These are phyloP conservation scores for Epistrophella euchroma DNA, from an alignment of 2,888 invertebrate species.

Conservation along the genomic window DNA sequence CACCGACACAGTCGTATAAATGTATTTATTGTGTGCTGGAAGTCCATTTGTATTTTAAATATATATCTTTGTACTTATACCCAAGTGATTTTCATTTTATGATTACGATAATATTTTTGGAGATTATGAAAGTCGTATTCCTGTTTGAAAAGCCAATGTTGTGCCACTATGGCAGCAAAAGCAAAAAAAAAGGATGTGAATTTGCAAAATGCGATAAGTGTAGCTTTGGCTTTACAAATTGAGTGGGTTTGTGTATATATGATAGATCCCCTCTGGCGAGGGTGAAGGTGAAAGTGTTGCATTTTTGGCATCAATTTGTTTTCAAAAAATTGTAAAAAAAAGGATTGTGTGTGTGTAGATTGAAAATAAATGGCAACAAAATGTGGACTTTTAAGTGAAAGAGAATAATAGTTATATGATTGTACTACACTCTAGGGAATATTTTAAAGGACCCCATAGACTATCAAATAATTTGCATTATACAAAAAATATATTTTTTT, in stretches of 20 bases:
- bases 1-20: background rate
- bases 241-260: background rate
- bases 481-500: too few relatives aligned
- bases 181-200: slow-evolving; percentile 16
- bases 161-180: background rate
- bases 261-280: background rate
- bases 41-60: slow-evolving; percentile 24
- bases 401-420: slow-evolving; percentile 42
- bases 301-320: slow-evolving; percentile 45
- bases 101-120: slow-evolving; percentile 68
- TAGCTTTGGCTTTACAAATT: background rate
- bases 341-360: slow-evolving; percentile 20
- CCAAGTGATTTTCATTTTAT: slow-evolving; percentile 63
- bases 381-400: slow-evolving; percentile 30
- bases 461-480: background rate
- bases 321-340: background rate
- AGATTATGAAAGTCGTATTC: slow-evolving; percentile 48
- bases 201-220: slow-evolving; percentile 34
- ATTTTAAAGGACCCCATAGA: slow-evolving; percentile 23
- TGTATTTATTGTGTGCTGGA: background rate
- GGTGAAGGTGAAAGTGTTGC: slow-evolving; percentile 26
- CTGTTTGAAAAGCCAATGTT: slow-evolving; percentile 26
- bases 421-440: slow-evolving; percentile 32
- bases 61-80: slow-evolving; percentile 15
- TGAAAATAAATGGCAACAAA: background rate